These are phyloP conservation scores for Felis catus DNA, from an alignment of 2,113 vertebrate species.

Conservation along the genomic window DNA sequence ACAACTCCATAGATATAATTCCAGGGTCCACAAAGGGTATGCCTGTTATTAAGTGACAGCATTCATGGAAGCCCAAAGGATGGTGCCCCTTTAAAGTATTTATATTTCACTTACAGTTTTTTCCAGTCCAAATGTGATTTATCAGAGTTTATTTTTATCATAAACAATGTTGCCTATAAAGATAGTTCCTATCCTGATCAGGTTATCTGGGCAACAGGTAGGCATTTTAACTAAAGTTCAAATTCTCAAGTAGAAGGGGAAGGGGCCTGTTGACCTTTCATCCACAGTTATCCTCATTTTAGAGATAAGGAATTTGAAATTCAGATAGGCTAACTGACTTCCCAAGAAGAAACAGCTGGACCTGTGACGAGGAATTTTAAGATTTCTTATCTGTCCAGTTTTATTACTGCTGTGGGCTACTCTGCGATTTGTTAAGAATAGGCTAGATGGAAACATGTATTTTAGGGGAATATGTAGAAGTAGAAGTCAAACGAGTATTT, in stretches of 20 bases:
- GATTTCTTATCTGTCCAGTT: slow-evolving; percentile 26
- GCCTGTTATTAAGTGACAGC: background rate
- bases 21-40: background rate
- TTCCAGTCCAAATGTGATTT: background rate
- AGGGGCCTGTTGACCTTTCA: background rate
- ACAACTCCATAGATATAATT: background rate
- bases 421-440: background rate
- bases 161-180: background rate
- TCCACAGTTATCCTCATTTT: background rate
- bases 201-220: background rate
- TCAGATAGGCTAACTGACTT: slow-evolving; percentile 34
- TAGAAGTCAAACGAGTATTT: background rate
- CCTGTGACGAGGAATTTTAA: background rate
- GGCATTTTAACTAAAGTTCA: slow-evolving; percentile 21
- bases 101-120: background rate
- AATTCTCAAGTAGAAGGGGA: slow-evolving; percentile 6
- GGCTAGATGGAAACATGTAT: background rate
- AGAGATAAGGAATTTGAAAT: background rate
- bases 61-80: background rate
- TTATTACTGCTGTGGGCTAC: background rate
- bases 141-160: slow-evolving; percentile 21
- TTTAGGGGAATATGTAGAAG: background rate
- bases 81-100: background rate
- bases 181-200: no score
- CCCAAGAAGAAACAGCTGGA: background rate